Evolutionary conservation across 2,888 invertebrate genomes (phyloP).

Genomic region (Pycnomerus fuliginosus): DNA sequence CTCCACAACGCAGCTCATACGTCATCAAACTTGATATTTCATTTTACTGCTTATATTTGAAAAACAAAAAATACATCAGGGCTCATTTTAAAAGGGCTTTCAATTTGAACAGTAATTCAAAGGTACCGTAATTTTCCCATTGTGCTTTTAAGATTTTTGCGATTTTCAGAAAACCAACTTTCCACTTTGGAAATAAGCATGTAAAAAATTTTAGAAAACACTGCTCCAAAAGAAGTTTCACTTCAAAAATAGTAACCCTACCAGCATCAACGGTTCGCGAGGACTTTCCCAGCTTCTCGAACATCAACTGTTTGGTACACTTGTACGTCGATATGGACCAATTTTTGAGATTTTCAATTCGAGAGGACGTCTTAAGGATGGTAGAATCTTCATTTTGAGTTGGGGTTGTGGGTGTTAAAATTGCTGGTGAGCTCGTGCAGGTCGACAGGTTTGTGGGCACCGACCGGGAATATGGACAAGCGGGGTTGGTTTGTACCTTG

Average conservation of each 20-base stretch:
- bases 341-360: conserved; percentile 89
- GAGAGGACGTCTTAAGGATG: conserved; percentile 68
- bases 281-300: conserved; percentile 94
- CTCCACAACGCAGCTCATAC: too few relatives aligned
- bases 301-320: conserved; percentile 94
- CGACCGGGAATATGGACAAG: conserved; percentile 68
- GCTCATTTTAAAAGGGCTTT: too few relatives aligned
- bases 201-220: conserved; percentile 11
- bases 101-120: too few relatives aligned
- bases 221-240: too few relatives aligned
- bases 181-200: too few relatives aligned
- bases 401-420: conserved; percentile 56
- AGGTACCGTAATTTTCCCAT: too few relatives aligned
- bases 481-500: conserved; percentile 68
- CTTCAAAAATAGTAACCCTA: conserved; percentile 47
- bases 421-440: conserved; percentile 50
- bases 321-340: conserved; percentile 99
- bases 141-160: too few relatives aligned
- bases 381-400: conserved; percentile 60
- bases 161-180: too few relatives aligned
- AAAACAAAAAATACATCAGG: too few relatives aligned
- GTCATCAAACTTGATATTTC: too few relatives aligned
- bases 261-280: conserved; percentile 87
- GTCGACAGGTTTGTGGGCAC: conserved; percentile 63
- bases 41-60: too few relatives aligned